Percentiles rank a stretch among this genome's conserved stretches.
Evolutionary conservation across 2,113 vertebrate genomes (phyloP).

Genomic region (Notothenia coriiceps): DNA sequence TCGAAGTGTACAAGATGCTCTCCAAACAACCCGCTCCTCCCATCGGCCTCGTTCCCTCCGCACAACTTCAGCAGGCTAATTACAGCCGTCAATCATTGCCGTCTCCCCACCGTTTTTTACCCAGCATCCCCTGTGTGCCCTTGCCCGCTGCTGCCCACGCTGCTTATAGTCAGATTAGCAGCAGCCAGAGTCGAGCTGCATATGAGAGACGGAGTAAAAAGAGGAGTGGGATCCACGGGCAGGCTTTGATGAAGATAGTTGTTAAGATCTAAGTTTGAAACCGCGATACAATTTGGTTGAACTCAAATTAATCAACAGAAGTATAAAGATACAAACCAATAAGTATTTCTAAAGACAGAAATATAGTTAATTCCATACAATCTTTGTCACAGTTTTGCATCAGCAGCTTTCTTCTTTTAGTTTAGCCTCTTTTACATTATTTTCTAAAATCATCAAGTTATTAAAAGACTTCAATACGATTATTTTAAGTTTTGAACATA

Average conservation of each 20-base stretch:
- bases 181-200: slow-evolving; percentile 52
- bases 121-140: slow-evolving; percentile 67
- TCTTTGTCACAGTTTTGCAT: too few species aligned
- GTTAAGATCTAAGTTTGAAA: slow-evolving; percentile 12
- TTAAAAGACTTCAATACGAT: too few species aligned
- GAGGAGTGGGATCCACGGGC: slow-evolving; percentile 34
- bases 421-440: background rate
- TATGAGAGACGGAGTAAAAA: slow-evolving; percentile 42
- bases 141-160: slow-evolving; percentile 70
- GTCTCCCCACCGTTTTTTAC: slow-evolving; percentile 55
- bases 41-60: slow-evolving; percentile 64
- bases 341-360: background rate
- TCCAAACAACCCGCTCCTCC: slow-evolving; percentile 67
- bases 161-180: slow-evolving; percentile 65
- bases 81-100: slow-evolving; percentile 78
- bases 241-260: slow-evolving; percentile 39
- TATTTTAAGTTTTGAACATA: background rate
- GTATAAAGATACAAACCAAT: background rate
- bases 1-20: slow-evolving; percentile 56
- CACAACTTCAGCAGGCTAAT: slow-evolving; percentile 75
- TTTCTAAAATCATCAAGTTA: background rate
- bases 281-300: slow-evolving; percentile 30
- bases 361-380: too few species aligned
- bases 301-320: slow-evolving; percentile 10
- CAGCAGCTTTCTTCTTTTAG: background rate